Conservation (phyloP, 2,797 vertebrate genomes). For the Lemur catta region DNA sequence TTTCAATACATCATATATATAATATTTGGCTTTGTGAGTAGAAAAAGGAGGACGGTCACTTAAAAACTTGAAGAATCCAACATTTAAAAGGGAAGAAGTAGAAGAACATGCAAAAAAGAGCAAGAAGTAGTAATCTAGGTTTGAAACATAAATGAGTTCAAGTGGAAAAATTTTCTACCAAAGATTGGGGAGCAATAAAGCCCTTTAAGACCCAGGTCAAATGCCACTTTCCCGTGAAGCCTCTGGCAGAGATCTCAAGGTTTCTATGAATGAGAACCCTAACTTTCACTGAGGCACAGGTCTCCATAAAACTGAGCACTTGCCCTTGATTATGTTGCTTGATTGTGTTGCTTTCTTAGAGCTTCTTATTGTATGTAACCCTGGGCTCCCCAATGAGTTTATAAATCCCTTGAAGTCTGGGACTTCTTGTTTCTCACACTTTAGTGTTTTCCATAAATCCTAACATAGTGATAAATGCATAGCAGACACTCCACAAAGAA, state of each 20-base stretch:
- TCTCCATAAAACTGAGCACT: neutral
- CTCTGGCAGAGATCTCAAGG: neutral
- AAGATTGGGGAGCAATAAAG: neutral
- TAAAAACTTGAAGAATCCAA: neutral
- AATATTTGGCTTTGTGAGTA: neutral
- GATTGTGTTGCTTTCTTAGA: neutral
- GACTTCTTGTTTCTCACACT: neutral
- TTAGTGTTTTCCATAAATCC: neutral
- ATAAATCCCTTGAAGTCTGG: neutral
- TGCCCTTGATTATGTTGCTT: neutral
- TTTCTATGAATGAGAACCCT: neutral
- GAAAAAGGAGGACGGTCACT: neutral
- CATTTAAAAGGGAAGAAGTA: neutral
- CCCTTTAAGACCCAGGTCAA: neutral
- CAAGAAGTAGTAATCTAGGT: neutral
- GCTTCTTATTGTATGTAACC: neutral
- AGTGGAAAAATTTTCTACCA: neutral
- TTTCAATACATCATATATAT: neutral
- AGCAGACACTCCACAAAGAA: neutral
- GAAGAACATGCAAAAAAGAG: neutral
- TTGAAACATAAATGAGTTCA: neutral
- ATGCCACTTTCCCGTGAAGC: neutral
- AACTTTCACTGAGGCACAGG: neutral
- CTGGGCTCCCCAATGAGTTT: neutral
- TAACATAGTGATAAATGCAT: neutral